Evolutionary conservation across 1,140 invertebrate genomes (phyloP).

Genomic region (Euwallacea fornicatus): DNA sequence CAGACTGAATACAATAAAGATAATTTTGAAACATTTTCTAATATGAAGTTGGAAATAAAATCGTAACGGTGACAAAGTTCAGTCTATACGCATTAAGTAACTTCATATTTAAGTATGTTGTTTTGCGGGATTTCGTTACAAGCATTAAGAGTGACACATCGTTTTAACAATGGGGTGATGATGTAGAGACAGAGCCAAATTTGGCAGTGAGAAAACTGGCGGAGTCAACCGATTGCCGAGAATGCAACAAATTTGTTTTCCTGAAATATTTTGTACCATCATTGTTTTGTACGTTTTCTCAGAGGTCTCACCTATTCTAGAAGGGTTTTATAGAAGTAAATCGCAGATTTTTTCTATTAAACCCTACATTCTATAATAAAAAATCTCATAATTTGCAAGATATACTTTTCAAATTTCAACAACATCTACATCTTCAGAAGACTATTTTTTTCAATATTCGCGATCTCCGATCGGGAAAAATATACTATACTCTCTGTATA

Average conservation of each 20-base stretch:
- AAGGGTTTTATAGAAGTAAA: background rate
- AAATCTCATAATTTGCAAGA: slow-evolving; percentile 17
- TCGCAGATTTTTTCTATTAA: background rate
- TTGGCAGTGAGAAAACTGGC: slow-evolving; percentile 48
- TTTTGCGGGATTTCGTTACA: slow-evolving; percentile 30
- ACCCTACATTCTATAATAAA: background rate
- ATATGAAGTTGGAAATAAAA: slow-evolving; percentile 32
- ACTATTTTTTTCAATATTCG: slow-evolving; percentile 28
- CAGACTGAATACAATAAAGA: no score
- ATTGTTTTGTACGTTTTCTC: slow-evolving; percentile 48
- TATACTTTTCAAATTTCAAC: slow-evolving; percentile 43
- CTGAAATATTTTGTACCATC: slow-evolving; percentile 51
- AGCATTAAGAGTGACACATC: slow-evolving; percentile 28
- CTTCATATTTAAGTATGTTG: slow-evolving; percentile 35
- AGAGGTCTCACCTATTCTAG: slow-evolving; percentile 21
- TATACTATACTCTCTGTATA: slow-evolving; percentile 33
- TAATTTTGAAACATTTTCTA: background rate
- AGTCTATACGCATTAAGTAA: slow-evolving; percentile 38
- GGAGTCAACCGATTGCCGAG: slow-evolving; percentile 47
- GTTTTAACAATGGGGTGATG: slow-evolving; percentile 40
- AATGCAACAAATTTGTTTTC: slow-evolving; percentile 43
- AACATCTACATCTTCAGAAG: slow-evolving; percentile 38
- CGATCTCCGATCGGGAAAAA: slow-evolving; percentile 18
- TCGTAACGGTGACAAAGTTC: slow-evolving; percentile 27
- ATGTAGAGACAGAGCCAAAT: slow-evolving; percentile 51